These are phyloP conservation scores for Catharus bicknelli DNA, from an alignment of 2,113 vertebrate genomes.

Conservation along the genomic window DNA sequence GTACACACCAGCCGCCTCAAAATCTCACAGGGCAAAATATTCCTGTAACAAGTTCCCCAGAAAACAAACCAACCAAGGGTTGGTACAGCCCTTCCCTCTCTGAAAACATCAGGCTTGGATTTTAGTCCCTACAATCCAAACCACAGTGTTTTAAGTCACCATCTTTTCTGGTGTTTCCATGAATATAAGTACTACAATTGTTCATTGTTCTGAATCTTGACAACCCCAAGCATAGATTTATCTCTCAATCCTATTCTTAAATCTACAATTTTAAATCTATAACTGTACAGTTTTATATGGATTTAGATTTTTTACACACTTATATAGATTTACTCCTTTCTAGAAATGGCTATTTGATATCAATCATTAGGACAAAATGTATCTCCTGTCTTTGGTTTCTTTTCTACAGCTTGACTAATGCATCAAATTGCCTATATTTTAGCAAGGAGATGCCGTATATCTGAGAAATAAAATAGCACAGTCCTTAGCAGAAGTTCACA, in stretches of 20 bases:
- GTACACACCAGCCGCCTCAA: not conserved
- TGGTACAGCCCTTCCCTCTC: not conserved
- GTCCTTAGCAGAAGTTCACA: not conserved
- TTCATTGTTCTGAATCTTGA: not conserved
- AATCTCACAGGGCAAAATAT: not conserved
- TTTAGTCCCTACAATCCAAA: not conserved
- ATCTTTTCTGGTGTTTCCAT: not conserved
- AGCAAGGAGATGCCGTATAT: not conserved
- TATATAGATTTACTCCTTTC: not conserved
- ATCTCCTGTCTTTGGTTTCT: constrained; percentile 19
- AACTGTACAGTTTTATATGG: not conserved
- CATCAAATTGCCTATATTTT: constrained; percentile 17
- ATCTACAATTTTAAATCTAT: not conserved
- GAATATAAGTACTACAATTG: not conserved
- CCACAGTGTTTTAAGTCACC: not conserved
- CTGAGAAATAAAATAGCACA: not conserved
- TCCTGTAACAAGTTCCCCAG: not conserved
- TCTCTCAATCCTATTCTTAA: not conserved
- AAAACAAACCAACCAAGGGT: not conserved
- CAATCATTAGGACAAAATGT: constrained; percentile 6
- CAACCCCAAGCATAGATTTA: not conserved
- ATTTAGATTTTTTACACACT: not conserved
- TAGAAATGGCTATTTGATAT: constrained; percentile 16
- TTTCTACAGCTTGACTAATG: constrained; percentile 11
- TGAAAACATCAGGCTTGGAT: not conserved